Base-by-base conservation (phyloP, 2,888 invertebrate genomes). In the Yponomeuta evonymella region DNA sequence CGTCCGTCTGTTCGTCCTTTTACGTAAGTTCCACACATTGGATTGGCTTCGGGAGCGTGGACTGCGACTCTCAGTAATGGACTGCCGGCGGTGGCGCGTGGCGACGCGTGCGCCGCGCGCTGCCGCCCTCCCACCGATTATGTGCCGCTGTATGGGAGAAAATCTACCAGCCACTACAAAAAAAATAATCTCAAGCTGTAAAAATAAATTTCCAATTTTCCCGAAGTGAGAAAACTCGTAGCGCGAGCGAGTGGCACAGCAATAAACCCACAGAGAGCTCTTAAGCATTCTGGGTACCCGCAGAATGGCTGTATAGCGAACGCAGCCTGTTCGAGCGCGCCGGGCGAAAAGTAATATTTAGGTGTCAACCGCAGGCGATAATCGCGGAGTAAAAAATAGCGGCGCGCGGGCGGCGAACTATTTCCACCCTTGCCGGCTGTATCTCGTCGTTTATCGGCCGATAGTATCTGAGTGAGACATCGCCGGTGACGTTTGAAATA, bases 401-500 rank as follows among this genome's bases (percentile, higher is more conserved):
- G 67, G 64, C 64, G 63, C 64, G 36, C 70, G 43, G 67, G 36
- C 67, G 67, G 63, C 48, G 67, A 71, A 71, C 72, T 72, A 71
- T 70, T 72, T 68, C 58, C 69, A 69, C 71, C 69, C 71, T 64
- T 30, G 86, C 86, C 79, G 79, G 86, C 76, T 76, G 83, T 87
- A 88, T 87, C 88, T 85, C 80, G 85, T 80, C 88, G 88, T 89
- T 90, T 90, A 91, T 91, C 91, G 89, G 84, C 80, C 85, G 90
- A 89, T 90, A 87, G 89, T 89, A 92, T 92, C 92, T 88, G 90
- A 92, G 91, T 90, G 91, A 92, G 91, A 92, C 92, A 92, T 92
- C 90, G 90, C 85, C 82, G 87, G 87, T 92, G 92, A 92, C 92
- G 88, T 90, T 92, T 92, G 92, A 92, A 92, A 92, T 92, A 92